A percentile compares a stretch with the other conserved stretches of the same genome.
Conservation (phyloP, 2,888 invertebrate genomes). For the Drosophila subquinaria region DNA sequence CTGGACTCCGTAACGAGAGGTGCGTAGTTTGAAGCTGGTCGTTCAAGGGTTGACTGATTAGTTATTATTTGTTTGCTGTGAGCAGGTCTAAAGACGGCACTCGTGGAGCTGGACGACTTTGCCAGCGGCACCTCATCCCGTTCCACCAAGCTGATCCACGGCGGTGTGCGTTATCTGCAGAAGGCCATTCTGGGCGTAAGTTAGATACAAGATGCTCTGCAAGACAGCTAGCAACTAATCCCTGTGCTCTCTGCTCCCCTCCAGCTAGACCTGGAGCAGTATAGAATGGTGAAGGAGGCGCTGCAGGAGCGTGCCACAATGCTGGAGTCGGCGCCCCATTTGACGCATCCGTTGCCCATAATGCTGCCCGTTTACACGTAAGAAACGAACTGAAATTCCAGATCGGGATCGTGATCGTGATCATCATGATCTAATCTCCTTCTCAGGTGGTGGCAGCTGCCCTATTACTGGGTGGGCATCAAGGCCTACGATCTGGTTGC, state of each 20-base stretch:
- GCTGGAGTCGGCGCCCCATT: slow-evolving; percentile 97
- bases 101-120: slow-evolving; percentile 98
- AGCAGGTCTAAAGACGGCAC: slow-evolving; percentile 93
- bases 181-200: slow-evolving; percentile 94
- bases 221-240: slow-evolving; percentile 20
- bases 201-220: slow-evolving; percentile 2
- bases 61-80: neutral
- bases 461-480: slow-evolving; percentile 99
- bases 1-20: slow-evolving; percentile 96
- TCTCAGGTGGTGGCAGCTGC: slow-evolving; percentile 98
- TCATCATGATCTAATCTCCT: slow-evolving; percentile 20
- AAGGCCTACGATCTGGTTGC: slow-evolving; percentile 99
- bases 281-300: slow-evolving; percentile 99
- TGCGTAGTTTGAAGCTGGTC: neutral
- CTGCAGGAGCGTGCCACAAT: slow-evolving; percentile 97
- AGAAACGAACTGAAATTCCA: slow-evolving; percentile 59
- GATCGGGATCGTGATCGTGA: neutral
- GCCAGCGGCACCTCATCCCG: slow-evolving; percentile 97
- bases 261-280: slow-evolving; percentile 97
- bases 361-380: slow-evolving; percentile 99
- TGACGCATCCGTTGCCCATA: slow-evolving; percentile 98
- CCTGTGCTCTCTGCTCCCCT: slow-evolving; percentile 37
- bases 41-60: neutral
- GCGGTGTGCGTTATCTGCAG: slow-evolving; percentile 98
- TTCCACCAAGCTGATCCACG: slow-evolving; percentile 99